Evolutionary conservation across 2,888 invertebrate species (phyloP), one percentile per base, ranked within the genome.

Genomic region (Phengaris alcon): DNA sequence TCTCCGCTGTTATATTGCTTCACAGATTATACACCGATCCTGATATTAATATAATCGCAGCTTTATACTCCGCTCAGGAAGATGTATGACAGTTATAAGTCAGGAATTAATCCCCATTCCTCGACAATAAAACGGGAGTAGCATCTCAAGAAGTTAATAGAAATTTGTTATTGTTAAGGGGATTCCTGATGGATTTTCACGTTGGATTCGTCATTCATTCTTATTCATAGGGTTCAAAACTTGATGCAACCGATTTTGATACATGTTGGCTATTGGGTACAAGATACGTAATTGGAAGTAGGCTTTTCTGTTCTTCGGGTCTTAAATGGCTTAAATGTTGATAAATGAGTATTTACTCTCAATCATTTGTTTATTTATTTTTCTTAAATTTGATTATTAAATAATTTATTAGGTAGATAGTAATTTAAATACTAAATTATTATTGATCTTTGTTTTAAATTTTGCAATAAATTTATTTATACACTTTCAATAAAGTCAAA

Each of bases 1-100:
- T 88, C 89, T 89, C 88, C 89, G 87, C 85, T 81, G 87, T 88
- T 89, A 90, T 91, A 88, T 86, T 82, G 83, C 86, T 84, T 84
- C 87, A 84, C 86, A 86, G 86, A 89, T 91, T 88, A 89, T 88
- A 80, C 80, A 83, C 87, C 89, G 86, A 84, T 82, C 83, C 82
- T 84, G 86, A 87, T 92, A 93, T 93, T 93, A 92, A 92, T 93
- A 91, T 91, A 91, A 93, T 91, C 89, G 88, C 87, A 88, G 90
- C 91, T 92, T 92, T 90, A 90, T 88, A 89, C 88, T 86, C 86
- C 86, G 87, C 85, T 88, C 88, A 90, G 87, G 87, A 85, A 89
- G 89, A 94, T 91, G 88, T 90, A 94, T 94, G 88, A 87, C 93
- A 88, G 91, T 93, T 89, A 93, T 93, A 91, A 94, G 94, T 93